These are phyloP conservation scores for Pyrrhia umbra DNA, from an alignment of 2,888 invertebrate genomes.

Conservation along the genomic window DNA sequence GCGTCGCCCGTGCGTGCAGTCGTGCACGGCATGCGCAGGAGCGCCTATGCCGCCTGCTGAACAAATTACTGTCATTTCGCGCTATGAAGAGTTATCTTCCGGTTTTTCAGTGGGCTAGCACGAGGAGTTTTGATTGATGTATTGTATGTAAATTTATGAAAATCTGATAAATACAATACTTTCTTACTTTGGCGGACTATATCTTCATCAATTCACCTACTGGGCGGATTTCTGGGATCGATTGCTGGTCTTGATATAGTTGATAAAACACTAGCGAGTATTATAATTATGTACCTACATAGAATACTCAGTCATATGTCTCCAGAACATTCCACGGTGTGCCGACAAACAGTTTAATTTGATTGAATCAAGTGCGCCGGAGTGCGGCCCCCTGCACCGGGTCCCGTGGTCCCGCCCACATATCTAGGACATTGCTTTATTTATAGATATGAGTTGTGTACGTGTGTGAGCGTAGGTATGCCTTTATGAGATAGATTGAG, in stretches of 20 bases:
- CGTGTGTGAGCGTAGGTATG: neutral
- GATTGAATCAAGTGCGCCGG: slow-evolving; percentile 22
- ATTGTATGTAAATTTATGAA: too few relatives aligned
- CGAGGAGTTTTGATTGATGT: too few relatives aligned
- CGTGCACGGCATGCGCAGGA: slow-evolving; percentile 19
- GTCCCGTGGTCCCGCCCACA: slow-evolving; percentile 6
- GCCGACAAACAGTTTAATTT: slow-evolving; percentile 19
- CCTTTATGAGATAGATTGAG: neutral
- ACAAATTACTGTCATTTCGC: slow-evolving; percentile 42
- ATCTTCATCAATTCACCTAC: too few relatives aligned
- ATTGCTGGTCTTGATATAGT: too few relatives aligned
- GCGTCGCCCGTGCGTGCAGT: slow-evolving; percentile 29
- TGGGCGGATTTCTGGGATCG: too few relatives aligned
- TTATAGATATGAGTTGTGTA: slow-evolving; percentile 5
- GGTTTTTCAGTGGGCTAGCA: slow-evolving; percentile 8
- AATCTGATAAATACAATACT: too few relatives aligned
- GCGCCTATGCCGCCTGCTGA: slow-evolving; percentile 7
- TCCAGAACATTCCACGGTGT: slow-evolving; percentile 21
- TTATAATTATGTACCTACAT: too few relatives aligned
- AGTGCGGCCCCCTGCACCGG: slow-evolving; percentile 15
- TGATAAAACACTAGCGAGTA: too few relatives aligned
- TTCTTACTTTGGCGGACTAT: too few relatives aligned
- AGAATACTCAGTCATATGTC: too few relatives aligned
- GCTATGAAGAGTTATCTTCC: slow-evolving; percentile 9
- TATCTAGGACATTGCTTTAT: slow-evolving; percentile 26